Conservation (phyloP, 2,888 invertebrate species). For the Chaitophorus viminalis region DNA sequence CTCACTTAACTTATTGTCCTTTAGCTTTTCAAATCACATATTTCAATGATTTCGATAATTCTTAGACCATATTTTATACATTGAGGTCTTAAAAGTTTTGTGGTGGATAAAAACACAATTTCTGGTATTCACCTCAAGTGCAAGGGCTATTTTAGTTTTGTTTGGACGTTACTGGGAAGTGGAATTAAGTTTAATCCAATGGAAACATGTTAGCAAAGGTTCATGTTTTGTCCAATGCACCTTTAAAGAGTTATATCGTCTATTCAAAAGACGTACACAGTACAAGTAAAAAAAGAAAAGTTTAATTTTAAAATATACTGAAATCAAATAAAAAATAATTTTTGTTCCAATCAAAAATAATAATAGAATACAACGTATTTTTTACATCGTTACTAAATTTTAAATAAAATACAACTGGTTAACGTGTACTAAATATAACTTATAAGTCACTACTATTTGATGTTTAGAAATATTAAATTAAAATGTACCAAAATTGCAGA, state of each 20-base stretch:
- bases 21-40: constrained; percentile 4
- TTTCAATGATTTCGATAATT: constrained; percentile 40
- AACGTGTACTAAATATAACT: too few relatives aligned
- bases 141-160: constrained; percentile 51
- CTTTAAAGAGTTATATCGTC: constrained; percentile 33
- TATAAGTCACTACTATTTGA: too few relatives aligned
- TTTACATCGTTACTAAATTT: too few relatives aligned
- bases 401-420: too few relatives aligned
- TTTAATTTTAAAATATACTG: not conserved
- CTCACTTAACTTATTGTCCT: not conserved
- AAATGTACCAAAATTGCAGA: too few relatives aligned
- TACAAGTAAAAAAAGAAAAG: constrained; percentile 9
- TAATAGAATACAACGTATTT: not conserved
- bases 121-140: constrained; percentile 27
- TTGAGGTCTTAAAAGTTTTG: constrained; percentile 34
- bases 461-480: too few relatives aligned
- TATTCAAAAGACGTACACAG: constrained; percentile 26
- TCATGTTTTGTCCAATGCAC: constrained; percentile 32
- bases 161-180: constrained; percentile 49
- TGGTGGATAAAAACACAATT: constrained; percentile 52
- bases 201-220: constrained; percentile 58
- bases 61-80: constrained; percentile 19
- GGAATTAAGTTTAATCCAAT: constrained; percentile 59
- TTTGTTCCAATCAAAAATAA: not conserved
- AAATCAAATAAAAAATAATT: not conserved